Base-by-base conservation (phyloP, 2,113 vertebrate species). In the Nesogale talazaci region DNA sequence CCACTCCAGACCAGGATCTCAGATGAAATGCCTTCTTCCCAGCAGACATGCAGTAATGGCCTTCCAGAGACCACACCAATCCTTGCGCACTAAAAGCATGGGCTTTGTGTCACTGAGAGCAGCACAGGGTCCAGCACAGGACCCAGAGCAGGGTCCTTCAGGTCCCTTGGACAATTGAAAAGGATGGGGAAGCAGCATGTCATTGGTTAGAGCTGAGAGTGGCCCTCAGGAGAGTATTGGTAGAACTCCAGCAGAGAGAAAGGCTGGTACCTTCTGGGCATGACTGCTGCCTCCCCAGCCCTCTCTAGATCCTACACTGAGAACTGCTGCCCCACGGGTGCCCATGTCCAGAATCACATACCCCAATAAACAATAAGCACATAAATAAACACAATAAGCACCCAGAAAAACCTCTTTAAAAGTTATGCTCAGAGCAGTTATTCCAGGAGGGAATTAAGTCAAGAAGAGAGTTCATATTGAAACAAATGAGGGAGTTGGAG, bases 171-270 rank as follows among this genome's bases (percentile, higher is more conserved):
- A 2, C 46, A 27, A 29, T 22, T 40, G 5, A 23, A 3, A 12
- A 27, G 0, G 0, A 0, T 38, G 14, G 22, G 52, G 16, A 74
- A 20, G 42, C 12, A 61, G 72, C 10, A 1, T 2, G 31, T 27
- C 25, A 23, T 11, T 3, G 14, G 12, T 19, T 42, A 67, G 7
- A 72, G 19, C 4, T 70, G 46, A 52, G 46, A 12, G 46, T 52
- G 46, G 46, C 46, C 46, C 46, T 52, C 46, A 52, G 46, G 46
- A 52, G 46, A 12, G 46, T 52, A 52, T 52, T 52, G 46, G 46
- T 52, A 12, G 46, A 52, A 52, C 46, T 52, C 46, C 46, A 52
- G 46, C 46, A 52, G 46, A 52, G 46, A 52, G 46, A 12, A 52
- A 52, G 10, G 46, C 46, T 52, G 46, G 5, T 52, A 10, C 46